These are phyloP conservation scores for Pantelozetes paolii DNA, from an alignment of 2,888 invertebrate genomes.

Conservation along the genomic window DNA sequence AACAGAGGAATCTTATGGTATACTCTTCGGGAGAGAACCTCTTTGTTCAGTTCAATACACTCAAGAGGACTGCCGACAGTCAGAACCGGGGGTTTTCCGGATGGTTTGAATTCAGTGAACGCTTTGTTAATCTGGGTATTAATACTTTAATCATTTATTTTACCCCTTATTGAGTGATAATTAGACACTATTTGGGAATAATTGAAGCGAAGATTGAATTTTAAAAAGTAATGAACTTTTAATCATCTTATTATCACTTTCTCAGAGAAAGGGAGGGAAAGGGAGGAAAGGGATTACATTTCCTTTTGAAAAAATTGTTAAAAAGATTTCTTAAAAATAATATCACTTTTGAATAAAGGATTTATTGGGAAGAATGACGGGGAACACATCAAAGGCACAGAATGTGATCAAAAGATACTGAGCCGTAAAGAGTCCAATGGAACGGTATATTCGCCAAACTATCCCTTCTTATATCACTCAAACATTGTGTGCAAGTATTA, in stretches of 20 bases:
- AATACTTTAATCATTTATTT: slow-evolving; percentile 42
- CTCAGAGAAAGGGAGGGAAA: no score
- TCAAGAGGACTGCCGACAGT: slow-evolving; percentile 83
- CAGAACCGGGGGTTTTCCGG: slow-evolving; percentile 98
- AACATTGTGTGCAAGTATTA: slow-evolving; percentile 97
- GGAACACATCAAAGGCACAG: slow-evolving; percentile 84
- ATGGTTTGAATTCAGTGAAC: slow-evolving; percentile 96
- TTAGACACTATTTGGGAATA: no score
- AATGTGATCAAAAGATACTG: slow-evolving; percentile 96
- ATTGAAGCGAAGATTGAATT: no score
- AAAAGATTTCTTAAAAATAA: no score
- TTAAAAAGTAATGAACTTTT: no score
- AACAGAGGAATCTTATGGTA: slow-evolving; percentile 89
- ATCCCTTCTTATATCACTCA: slow-evolving; percentile 88
- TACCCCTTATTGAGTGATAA: neutral
- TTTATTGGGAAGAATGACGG: slow-evolving; percentile 88
- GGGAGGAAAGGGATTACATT: no score
- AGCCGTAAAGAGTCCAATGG: slow-evolving; percentile 89
- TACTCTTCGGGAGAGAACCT: slow-evolving; percentile 89
- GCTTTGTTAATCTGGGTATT: slow-evolving; percentile 95
- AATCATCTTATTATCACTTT: no score
- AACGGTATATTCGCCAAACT: slow-evolving; percentile 90
- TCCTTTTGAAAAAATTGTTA: no score
- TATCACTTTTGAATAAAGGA: slow-evolving; percentile 59
- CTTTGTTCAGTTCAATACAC: slow-evolving; percentile 83